A percentile compares a stretch with the other conserved stretches of the same genome.
phyloP scores from a whole-genome alignment of 2,113 vertebrate genomes.

The Felis chaus region DNA sequence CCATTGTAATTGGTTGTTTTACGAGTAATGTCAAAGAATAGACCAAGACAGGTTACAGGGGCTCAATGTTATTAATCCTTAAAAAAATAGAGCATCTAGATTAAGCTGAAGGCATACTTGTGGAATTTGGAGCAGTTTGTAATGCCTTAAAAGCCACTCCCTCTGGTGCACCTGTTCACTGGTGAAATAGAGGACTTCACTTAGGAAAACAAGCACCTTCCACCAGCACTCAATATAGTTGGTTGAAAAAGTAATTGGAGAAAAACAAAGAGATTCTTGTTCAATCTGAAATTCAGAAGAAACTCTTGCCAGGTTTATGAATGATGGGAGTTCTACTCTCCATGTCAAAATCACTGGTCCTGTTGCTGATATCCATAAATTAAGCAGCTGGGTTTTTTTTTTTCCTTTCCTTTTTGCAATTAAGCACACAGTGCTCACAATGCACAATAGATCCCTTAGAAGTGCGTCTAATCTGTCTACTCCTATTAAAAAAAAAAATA shows the following conservation, averaged over 20 bases:
- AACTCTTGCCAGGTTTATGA: slow-evolving; percentile 75
- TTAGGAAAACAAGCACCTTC: slow-evolving; percentile 60
- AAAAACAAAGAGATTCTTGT: slow-evolving; percentile 78
- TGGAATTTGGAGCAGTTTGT: background rate
- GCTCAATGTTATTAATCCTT: background rate
- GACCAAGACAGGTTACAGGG: background rate
- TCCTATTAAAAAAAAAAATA: slow-evolving; percentile 69
- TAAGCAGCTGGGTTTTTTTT: slow-evolving; percentile 79
- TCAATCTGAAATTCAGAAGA: slow-evolving; percentile 44
- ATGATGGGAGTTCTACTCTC: slow-evolving; percentile 74
- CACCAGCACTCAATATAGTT: slow-evolving; percentile 66
- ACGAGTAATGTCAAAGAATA: background rate
- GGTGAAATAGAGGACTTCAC: background rate
- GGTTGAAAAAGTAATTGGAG: slow-evolving; percentile 70
- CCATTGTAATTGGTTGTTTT: background rate
- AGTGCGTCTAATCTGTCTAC: slow-evolving; percentile 81
- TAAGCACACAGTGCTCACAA: slow-evolving; percentile 75
- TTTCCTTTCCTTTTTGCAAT: slow-evolving; percentile 40
- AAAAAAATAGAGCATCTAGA: background rate
- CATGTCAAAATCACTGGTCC: slow-evolving; percentile 78
- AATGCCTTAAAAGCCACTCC: background rate
- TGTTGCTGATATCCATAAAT: slow-evolving; percentile 82
- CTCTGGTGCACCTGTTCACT: slow-evolving; percentile 24
- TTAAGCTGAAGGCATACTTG: background rate
- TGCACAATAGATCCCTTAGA: slow-evolving; percentile 82